Base-by-base conservation (phyloP, 2,113 vertebrate species). In the Sorex araneus region DNA sequence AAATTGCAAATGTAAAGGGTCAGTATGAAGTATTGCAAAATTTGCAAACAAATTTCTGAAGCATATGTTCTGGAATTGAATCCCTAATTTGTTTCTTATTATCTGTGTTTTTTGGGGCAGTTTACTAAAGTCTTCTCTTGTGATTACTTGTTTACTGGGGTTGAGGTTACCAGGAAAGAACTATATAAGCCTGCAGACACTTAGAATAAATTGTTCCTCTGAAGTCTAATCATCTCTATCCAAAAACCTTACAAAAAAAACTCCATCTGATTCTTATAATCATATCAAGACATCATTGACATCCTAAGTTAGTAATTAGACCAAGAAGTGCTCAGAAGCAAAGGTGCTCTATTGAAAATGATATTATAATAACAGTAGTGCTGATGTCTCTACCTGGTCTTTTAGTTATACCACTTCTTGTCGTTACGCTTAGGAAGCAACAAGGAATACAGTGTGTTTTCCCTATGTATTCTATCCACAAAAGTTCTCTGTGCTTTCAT, bases 81-180 rank as follows among this genome's bases (percentile, higher is more conserved):
- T 63, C 3, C 27, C 36, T 82, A 27, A 40, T 71, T 77, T 64
- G 32, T 10, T 27, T 71, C 15, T 79, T 60, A 28, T 3, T 4
- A 85, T 27, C 40, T 45, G 3, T 73, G 3, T 57, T 1, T 4
- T 69, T 19, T 23, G 60, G 10, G 45, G 6, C 0, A 60, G 12
- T 83, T 90, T 80, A 57, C 2, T 50, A 91, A 93, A 87, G 47
- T 50, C 47, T 13, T 50, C 8, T 43, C 30, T 91, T 50, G 25
- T 63, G 16, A 36, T n/a, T 90, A 16, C 69, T 80, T 77, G 4
- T 67, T 54, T 34, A 34, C 60, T 91, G 9, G 3, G 30, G 6
- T 2, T 67, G 2, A 85, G 23, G 27, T 3, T 7, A 57, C 21
- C 60, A 82, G 6, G 12, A 70, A 90, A 75, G 4, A 19, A 13